Evolutionary conservation across 2,113 vertebrate genomes (phyloP), one percentile per base, ranked within the genome.

Genomic region (Apodemus sylvaticus): DNA sequence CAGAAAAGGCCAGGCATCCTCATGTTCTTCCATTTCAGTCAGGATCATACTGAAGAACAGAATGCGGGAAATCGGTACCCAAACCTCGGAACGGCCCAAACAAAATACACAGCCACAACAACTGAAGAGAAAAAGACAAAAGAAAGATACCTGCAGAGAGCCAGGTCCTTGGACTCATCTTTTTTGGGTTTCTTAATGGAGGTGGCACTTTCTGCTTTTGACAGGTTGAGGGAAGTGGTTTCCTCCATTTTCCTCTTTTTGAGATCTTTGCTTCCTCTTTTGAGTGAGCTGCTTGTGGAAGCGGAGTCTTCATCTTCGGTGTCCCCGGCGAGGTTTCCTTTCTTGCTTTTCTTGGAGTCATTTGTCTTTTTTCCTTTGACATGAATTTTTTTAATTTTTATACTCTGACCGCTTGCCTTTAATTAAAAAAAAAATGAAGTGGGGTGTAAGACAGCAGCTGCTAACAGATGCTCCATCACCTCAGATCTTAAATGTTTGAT

Each of bases 1-100:
- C 98, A 99, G 98, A 97, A 99, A 99, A 98, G 99, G 99, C 99
- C 99, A 99, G 79, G 99, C 99, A 97, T 99, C 99, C 97, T 99
- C 99, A 98, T 99, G 99, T 77, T 99, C 99, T 98, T 99, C 99
- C 99, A 99, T 98, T 98, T 99, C 99, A 74, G 99, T 99, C 93
- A 99, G 99, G 96, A 99, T 99, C 93, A 99, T 97, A 97, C 99
- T 99, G 93, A 96, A 97, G 71, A 95, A 97, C 96, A 97, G 3
- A 98, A 97, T 36, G 62, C 89, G 97, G 96, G 42, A 90, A 95
- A 90, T 97, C 51, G 97, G 4, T 89, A 91, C 76, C 66, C 86
- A 39, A 36, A 55, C 36, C 53, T 90, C n/a, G 86, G 36, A 77
- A 86, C 51, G 22, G 66, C 73, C 39, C 77, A 29, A 89, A 92